phyloP scores from a whole-genome alignment of 2,797 vertebrate species.

The Rhinogobio ventralis region DNA sequence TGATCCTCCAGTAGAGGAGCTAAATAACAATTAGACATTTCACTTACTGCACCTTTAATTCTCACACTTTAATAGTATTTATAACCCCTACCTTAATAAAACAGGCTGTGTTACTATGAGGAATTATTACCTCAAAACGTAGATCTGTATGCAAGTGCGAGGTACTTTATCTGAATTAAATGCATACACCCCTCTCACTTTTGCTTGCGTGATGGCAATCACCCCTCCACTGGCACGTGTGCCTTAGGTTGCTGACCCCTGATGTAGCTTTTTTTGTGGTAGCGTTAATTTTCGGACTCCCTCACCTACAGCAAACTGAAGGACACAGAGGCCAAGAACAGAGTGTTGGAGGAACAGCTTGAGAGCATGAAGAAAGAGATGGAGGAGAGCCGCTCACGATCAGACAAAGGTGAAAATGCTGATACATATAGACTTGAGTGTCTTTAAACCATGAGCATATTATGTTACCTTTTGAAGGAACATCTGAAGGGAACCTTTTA shows the following conservation, averaged over 20 bases:
- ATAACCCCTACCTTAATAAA: too few species aligned
- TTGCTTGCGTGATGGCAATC: background rate
- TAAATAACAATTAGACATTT: too few species aligned
- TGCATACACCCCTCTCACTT: background rate
- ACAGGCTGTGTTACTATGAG: background rate
- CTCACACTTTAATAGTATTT: too few species aligned
- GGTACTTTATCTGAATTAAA: background rate
- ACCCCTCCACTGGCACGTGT: background rate
- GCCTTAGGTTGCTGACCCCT: background rate
- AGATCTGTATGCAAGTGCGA: background rate
- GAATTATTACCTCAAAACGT: background rate
- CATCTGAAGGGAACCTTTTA: background rate
- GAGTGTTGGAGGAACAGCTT: slow-evolving; percentile 87
- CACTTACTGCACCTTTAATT: too few species aligned
- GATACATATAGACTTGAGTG: background rate
- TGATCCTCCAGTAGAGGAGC: too few species aligned
- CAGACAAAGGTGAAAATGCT: slow-evolving; percentile 80
- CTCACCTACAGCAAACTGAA: slow-evolving; percentile 85
- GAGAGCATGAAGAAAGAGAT: slow-evolving; percentile 90
- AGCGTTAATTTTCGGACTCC: background rate
- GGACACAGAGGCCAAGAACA: slow-evolving; percentile 85
- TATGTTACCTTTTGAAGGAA: background rate
- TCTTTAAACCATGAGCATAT: background rate
- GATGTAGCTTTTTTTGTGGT: background rate
- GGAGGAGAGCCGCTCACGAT: slow-evolving; percentile 86